phyloP scores from a whole-genome alignment of 1,140 invertebrate species.

The Rhizoglyphus robini region DNA sequence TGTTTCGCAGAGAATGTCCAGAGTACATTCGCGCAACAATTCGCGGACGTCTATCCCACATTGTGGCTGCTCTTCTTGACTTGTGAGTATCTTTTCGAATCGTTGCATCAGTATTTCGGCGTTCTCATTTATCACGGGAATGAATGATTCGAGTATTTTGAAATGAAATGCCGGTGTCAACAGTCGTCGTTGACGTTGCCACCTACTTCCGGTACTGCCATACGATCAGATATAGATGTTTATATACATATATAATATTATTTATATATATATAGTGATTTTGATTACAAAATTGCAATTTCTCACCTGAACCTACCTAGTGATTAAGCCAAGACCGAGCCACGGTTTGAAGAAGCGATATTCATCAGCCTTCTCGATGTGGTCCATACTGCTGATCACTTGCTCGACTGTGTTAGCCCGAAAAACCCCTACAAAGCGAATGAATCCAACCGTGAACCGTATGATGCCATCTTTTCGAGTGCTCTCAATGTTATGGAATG shows the following conservation, averaged over 20 bases:
- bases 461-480: neutral
- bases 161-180: slow-evolving; percentile 81
- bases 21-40: slow-evolving; percentile 39
- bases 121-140: slow-evolving; percentile 62
- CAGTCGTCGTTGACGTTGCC: slow-evolving; percentile 60
- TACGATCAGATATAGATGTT: too few relatives aligned
- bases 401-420: slow-evolving; percentile 4
- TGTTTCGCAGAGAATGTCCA: slow-evolving; percentile 56
- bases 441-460: neutral
- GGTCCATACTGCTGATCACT: slow-evolving; percentile 6
- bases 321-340: slow-evolving; percentile 10
- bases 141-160: slow-evolving; percentile 64
- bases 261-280: too few relatives aligned
- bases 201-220: slow-evolving; percentile 49
- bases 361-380: slow-evolving; percentile 13
- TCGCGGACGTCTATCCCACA: slow-evolving; percentile 35
- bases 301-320: neutral
- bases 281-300: too few relatives aligned
- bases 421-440: neutral
- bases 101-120: neutral
- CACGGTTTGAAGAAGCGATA: slow-evolving; percentile 8
- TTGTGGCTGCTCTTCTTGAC: neutral
- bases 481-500: neutral
- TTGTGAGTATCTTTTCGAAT: neutral
- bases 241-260: too few relatives aligned